Conservation (phyloP, 2,888 invertebrate genomes). For the Lycia hirtaria region DNA sequence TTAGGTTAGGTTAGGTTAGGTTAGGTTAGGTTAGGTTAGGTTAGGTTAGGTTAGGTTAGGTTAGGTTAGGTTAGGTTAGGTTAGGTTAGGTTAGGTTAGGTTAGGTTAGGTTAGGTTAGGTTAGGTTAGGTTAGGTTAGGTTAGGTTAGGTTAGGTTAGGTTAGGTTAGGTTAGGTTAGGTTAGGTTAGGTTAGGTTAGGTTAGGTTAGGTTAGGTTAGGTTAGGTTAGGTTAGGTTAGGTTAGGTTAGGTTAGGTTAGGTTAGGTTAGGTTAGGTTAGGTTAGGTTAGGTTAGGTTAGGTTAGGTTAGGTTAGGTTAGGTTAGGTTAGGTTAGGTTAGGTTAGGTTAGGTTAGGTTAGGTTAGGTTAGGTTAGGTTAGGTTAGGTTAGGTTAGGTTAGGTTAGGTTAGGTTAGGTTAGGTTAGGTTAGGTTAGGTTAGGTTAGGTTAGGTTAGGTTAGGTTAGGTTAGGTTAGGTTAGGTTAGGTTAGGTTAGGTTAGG, state of each 20-base stretch:
- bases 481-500: slow-evolving; percentile 37
- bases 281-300: slow-evolving; percentile 41
- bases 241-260: slow-evolving; percentile 33
- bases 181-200: slow-evolving; percentile 34
- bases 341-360: slow-evolving; percentile 29
- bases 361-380: slow-evolving; percentile 32
- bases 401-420: background rate
- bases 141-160: slow-evolving; percentile 34
- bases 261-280: slow-evolving; percentile 34
- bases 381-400: slow-evolving; percentile 19
- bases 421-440: background rate
- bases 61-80: slow-evolving; percentile 39
- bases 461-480: slow-evolving; percentile 24
- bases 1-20: slow-evolving; percentile 31
- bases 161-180: slow-evolving; percentile 28
- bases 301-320: slow-evolving; percentile 36
- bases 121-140: slow-evolving; percentile 27
- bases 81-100: slow-evolving; percentile 39
- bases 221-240: slow-evolving; percentile 17
- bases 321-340: slow-evolving; percentile 23
- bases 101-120: slow-evolving; percentile 22
- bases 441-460: slow-evolving; percentile 5
- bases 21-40: slow-evolving; percentile 42
- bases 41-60: slow-evolving; percentile 46
- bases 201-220: slow-evolving; percentile 27